Conservation (phyloP, 2,888 invertebrate species). For the Troides oblongomaculatus region DNA sequence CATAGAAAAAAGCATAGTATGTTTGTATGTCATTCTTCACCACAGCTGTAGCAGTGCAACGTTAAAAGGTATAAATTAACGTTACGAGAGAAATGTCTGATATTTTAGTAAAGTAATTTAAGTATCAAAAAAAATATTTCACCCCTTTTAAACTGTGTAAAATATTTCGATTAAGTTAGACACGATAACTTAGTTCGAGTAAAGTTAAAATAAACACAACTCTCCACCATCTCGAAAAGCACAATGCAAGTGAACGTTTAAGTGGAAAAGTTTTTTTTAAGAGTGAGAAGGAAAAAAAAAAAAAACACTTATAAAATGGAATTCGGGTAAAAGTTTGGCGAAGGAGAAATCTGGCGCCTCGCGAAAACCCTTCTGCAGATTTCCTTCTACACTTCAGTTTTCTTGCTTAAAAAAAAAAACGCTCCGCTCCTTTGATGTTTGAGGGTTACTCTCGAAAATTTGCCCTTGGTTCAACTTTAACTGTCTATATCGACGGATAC, state of each 20-base stretch:
- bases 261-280: slow-evolving; percentile 23
- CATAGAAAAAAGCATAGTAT: too few relatives aligned
- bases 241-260: slow-evolving; percentile 22
- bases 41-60: too few relatives aligned
- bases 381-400: slow-evolving; percentile 39
- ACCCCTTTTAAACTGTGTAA: too few relatives aligned
- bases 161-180: neutral
- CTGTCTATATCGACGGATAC: slow-evolving; percentile 33
- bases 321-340: slow-evolving; percentile 35
- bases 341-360: slow-evolving; percentile 43
- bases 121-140: too few relatives aligned
- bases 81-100: too few relatives aligned
- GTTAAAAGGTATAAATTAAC: too few relatives aligned
- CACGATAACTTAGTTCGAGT: neutral
- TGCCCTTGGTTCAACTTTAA: slow-evolving; percentile 43
- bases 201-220: slow-evolving; percentile 20
- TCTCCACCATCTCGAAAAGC: slow-evolving; percentile 15
- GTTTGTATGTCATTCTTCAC: too few relatives aligned
- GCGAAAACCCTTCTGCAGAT: slow-evolving; percentile 27
- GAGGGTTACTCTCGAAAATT: slow-evolving; percentile 56
- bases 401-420: slow-evolving; percentile 47
- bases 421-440: slow-evolving; percentile 57
- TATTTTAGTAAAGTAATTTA: too few relatives aligned
- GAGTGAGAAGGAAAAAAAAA: slow-evolving; percentile 10
- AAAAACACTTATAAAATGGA: slow-evolving; percentile 31